A percentile compares a stretch with the other conserved stretches of the same genome.
Evolutionary conservation across 2,888 invertebrate species (phyloP).

Genomic region (Pyrocoelia pectoralis): DNA sequence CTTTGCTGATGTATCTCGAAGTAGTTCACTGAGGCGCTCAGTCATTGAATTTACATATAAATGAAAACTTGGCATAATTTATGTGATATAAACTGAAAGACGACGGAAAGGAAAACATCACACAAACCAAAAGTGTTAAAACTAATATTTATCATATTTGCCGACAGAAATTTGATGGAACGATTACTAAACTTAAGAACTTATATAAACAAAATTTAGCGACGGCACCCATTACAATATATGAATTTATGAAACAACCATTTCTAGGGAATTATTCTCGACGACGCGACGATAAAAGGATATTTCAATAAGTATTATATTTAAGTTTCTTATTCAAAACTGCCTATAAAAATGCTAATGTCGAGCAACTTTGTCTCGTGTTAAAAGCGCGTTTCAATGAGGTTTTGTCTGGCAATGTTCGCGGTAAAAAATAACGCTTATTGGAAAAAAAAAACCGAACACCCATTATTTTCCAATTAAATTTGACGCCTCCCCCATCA

Average conservation of each 20-base stretch:
- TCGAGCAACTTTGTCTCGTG: constrained; percentile 17
- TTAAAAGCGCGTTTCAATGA: constrained; percentile 26
- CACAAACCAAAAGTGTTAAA: constrained; percentile 32
- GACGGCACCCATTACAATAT: background rate
- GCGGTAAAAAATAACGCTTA: constrained; percentile 35
- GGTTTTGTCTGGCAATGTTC: constrained; percentile 27
- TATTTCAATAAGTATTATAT: constrained; percentile 36
- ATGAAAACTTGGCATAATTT: constrained; percentile 52
- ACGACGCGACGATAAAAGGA: constrained; percentile 26
- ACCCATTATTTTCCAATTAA: background rate
- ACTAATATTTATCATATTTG: constrained; percentile 30
- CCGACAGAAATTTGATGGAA: constrained; percentile 9
- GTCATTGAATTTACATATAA: constrained; percentile 53
- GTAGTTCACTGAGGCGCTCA: constrained; percentile 37
- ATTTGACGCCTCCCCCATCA: background rate
- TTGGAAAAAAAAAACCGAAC: constrained; percentile 16
- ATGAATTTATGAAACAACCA: background rate
- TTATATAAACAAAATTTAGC: background rate
- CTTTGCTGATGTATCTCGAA: constrained; percentile 31
- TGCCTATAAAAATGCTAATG: constrained; percentile 37
- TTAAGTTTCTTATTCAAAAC: constrained; percentile 36
- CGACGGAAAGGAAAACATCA: constrained; percentile 29
- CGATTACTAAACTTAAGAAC: background rate
- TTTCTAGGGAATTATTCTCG: background rate
- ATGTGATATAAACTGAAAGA: constrained; percentile 38